Evolutionary conservation across 2,888 invertebrate species (phyloP).

Genomic region (Glomeris marginata): DNA sequence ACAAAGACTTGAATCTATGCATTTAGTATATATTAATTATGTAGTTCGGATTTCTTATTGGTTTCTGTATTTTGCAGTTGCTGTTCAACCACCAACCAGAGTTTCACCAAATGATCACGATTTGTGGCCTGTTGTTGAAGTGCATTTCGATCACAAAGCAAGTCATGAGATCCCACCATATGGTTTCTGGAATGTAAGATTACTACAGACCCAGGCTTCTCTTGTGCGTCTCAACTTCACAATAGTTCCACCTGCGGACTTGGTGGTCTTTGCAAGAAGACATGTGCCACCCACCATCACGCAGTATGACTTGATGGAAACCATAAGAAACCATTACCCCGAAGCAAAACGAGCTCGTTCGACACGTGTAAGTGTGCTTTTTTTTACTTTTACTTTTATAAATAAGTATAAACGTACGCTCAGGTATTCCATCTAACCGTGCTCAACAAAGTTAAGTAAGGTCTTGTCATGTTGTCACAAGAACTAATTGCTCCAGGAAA

Average conservation of each 20-base stretch:
- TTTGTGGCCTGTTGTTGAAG: slow-evolving; percentile 15
- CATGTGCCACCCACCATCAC: slow-evolving; percentile 92
- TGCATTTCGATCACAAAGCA: slow-evolving; percentile 61
- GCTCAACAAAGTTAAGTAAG: no score
- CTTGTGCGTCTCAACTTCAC: slow-evolving; percentile 90
- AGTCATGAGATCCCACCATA: slow-evolving; percentile 82
- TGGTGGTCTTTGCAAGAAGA: slow-evolving; percentile 86
- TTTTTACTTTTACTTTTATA: not conserved
- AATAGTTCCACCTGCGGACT: slow-evolving; percentile 76
- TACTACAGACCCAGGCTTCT: slow-evolving; percentile 83
- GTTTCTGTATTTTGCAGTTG: slow-evolving; percentile 6
- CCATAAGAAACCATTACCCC: slow-evolving; percentile 43
- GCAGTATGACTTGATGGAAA: slow-evolving; percentile 89
- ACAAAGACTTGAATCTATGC: not conserved
- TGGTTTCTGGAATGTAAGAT: slow-evolving; percentile 95
- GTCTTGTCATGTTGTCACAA: no score
- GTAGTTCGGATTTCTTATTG: not conserved
- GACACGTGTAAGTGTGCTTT: slow-evolving; percentile 55
- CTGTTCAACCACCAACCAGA: slow-evolving; percentile 14
- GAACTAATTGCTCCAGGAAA: no score
- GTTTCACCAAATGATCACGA: slow-evolving; percentile 15
- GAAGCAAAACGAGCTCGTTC: slow-evolving; percentile 67
- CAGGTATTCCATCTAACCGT: no score
- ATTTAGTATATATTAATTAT: not conserved
- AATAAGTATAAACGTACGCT: no score